Evolutionary conservation across 2,113 vertebrate species (phyloP).

Genomic region (Colinus virginianus): DNA sequence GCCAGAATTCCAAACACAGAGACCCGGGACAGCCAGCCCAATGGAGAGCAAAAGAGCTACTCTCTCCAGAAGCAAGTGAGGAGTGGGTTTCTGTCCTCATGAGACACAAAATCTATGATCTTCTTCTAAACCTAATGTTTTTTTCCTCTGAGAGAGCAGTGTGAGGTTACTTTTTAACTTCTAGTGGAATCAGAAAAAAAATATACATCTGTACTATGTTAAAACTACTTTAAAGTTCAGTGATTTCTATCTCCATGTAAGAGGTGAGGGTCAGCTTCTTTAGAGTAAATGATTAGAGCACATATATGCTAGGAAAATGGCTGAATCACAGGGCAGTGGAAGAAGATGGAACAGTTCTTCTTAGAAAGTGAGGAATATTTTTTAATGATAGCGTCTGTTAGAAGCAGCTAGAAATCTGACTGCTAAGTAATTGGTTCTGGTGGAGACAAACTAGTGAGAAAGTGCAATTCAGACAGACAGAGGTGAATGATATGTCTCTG

Average conservation of each 20-base stretch:
- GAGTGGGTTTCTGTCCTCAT: background rate
- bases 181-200: background rate
- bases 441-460: background rate
- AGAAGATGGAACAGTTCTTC: background rate
- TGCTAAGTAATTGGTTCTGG: background rate
- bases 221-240: background rate
- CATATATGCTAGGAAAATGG: background rate
- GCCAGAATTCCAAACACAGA: background rate
- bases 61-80: background rate
- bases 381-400: background rate
- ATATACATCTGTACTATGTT: too few relatives aligned
- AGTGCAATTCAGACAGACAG: background rate
- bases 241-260: background rate
- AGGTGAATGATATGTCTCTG: conserved; percentile 28
- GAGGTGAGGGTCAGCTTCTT: background rate
- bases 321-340: background rate
- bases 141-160: background rate
- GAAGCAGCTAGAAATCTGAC: background rate
- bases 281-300: background rate
- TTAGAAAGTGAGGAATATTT: background rate
- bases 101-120: background rate
- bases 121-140: background rate
- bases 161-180: background rate
- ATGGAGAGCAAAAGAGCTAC: fast-evolving
- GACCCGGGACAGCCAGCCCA: background rate